phyloP scores from a whole-genome alignment of 2,888 invertebrate genomes.

The Spicauda simplicius region DNA sequence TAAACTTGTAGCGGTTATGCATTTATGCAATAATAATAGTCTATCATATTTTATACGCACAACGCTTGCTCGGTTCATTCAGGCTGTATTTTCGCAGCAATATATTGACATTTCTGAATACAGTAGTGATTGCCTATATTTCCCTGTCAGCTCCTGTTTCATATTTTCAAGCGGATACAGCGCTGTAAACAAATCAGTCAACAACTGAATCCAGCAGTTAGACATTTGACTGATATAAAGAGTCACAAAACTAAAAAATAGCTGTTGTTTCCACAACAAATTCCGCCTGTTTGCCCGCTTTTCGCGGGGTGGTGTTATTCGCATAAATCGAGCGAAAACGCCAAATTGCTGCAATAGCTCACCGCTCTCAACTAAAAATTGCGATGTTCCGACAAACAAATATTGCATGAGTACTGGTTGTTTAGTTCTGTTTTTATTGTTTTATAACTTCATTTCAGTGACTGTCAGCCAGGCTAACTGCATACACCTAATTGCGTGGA shows the following conservation, averaged over 20 bases:
- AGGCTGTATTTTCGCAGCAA: background rate
- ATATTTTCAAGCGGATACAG: slow-evolving; percentile 32
- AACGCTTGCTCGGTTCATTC: background rate
- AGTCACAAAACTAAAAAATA: slow-evolving; percentile 69
- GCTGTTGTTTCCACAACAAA: slow-evolving; percentile 71
- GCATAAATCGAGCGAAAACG: slow-evolving; percentile 79
- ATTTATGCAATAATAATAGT: background rate
- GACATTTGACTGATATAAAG: slow-evolving; percentile 74
- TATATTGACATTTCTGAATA: slow-evolving; percentile 3
- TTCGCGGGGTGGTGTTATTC: slow-evolving; percentile 74
- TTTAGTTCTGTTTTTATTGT: slow-evolving; percentile 62
- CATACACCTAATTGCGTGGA: slow-evolving; percentile 38
- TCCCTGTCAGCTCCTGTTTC: slow-evolving; percentile 7
- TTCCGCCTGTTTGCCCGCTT: slow-evolving; percentile 78
- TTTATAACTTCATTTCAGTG: slow-evolving; percentile 56
- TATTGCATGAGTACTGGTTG: slow-evolving; percentile 65
- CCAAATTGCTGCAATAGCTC: slow-evolving; percentile 79
- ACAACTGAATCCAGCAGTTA: slow-evolving; percentile 58
- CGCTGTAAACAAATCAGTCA: slow-evolving; percentile 56
- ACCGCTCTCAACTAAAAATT: slow-evolving; percentile 76
- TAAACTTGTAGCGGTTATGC: background rate
- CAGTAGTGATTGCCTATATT: slow-evolving; percentile 26
- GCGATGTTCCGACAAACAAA: slow-evolving; percentile 72
- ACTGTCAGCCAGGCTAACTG: slow-evolving; percentile 39
- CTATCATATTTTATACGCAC: background rate